These are phyloP conservation scores for Micronycteris hirsuta DNA, from an alignment of 2,113 vertebrate species.

Conservation along the genomic window DNA sequence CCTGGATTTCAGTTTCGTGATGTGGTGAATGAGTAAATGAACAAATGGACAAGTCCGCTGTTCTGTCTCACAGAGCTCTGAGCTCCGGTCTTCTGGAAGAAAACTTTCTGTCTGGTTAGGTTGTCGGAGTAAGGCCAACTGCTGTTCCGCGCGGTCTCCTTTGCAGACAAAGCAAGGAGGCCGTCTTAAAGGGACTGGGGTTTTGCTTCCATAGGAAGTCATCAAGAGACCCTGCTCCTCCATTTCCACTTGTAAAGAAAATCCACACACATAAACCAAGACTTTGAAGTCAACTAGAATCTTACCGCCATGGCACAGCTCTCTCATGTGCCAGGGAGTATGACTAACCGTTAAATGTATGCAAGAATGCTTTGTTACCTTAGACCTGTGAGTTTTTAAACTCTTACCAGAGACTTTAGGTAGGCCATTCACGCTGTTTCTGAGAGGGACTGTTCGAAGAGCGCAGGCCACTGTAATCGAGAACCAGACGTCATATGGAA, in stretches of 20 bases:
- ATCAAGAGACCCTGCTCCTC: neutral
- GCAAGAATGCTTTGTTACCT: neutral
- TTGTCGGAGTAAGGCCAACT: neutral
- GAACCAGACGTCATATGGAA: neutral
- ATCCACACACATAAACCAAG: neutral
- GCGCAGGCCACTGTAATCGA: neutral
- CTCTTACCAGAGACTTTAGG: neutral
- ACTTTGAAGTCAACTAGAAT: neutral
- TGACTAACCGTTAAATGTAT: neutral
- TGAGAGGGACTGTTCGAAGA: neutral
- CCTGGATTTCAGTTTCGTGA: neutral
- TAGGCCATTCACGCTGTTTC: neutral
- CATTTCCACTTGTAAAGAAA: neutral
- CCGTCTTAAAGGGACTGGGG: neutral
- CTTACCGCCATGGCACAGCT: fast-evolving
- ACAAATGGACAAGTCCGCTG: neutral
- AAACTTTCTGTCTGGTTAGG: neutral
- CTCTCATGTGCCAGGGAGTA: fast-evolving
- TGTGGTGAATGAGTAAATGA: neutral
- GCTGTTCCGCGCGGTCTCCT: fast-evolving
- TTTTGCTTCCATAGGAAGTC: neutral
- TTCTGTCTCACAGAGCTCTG: neutral
- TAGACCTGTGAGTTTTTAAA: neutral
- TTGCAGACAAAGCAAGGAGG: neutral
- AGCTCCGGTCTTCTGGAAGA: neutral